Evolutionary conservation across 2,888 invertebrate species (phyloP), one percentile per base, ranked within the genome.

Genomic region (Eutolmus rufibarbis): DNA sequence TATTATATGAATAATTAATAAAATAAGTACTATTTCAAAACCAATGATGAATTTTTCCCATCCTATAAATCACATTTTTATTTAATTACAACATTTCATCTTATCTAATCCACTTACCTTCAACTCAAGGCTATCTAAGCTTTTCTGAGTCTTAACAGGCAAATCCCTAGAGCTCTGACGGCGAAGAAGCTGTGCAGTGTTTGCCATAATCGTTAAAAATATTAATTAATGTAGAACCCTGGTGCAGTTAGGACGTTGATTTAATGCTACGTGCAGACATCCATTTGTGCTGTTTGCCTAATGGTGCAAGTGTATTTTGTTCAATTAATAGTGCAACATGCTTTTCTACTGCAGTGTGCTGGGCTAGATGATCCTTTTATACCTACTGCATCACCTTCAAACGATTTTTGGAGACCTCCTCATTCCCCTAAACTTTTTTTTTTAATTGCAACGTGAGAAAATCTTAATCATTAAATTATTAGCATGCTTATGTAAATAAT

Each of bases 141-240:
- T 97, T 89, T 96, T 95, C 92, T 97, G 97, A 89, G 91, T 90
- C 89, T 91, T 92, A 23, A 92, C 89, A 16, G 95, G 95, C 78
- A 97, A 94, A 91, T 97, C 97, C 89, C 97, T 94, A 88, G 97
- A 97, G 92, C 97, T 97, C 93, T 97, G 97, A 87, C 97, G 95
- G 90, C 97, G 95, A 91, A 97, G 95, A 91, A 97, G 94, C 93
- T 97, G 97, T 87, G 97, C 97, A 90, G 97, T 97, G 92, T 97
- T 97, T 91, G 97, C 97, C 97, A 97, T 97, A 57, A 43, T 78
- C 78, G 43, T 43, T 46, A 14, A 89, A 90, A 88, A 84, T 28
- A 34, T 74, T 66, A 84, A 81, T 40, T 82, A 85, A 84, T 78
- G 86, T 28, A 46, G 37, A 57, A 31, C 23, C 34, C 19, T 40